Evolutionary conservation across 1,140 invertebrate species (phyloP), one percentile per base, ranked within the genome.

Genomic region (Copidosoma floridanum): DNA sequence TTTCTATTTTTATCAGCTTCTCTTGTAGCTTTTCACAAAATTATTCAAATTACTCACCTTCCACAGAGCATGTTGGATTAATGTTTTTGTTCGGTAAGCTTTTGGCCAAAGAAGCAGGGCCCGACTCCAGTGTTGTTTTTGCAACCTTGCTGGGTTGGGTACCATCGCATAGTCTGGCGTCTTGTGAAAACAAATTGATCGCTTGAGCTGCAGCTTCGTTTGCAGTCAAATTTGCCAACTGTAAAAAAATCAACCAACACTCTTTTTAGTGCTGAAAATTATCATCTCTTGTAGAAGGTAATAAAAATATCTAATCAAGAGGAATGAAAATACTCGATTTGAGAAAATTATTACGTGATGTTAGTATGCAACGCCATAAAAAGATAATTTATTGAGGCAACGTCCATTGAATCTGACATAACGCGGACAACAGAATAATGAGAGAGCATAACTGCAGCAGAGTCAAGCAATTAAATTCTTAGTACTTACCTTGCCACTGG

Each of bases 161-260:
- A 58, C 81, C 81, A 72, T 93, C 90, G 78, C 92, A 95, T 20
- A 95, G 81, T 67, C 85, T 82, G 24, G 92, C 93, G 74, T 94
- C 92, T 72, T 89, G 84, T 38, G 89, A 89, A 72, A 93, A 93
- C 44, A 96, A 82, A 68, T 92, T 88, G 60, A 97, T 87, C 3
- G 94, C 93, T 68, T 90, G 85, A 12, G 89, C 89, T 23, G 94
- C 94, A 50, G 94, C 92, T 80, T 94, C 87, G 84, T 96, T 94
- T 65, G 91, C 88, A 21, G 89, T 87, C 58, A 93, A 80, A 70
- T 84, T 88, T 73, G 84, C 86, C 52, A 86, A 81, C 88, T 90
- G 52, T 10, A 23, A n/a, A 26, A 48, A 54, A 60, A 71, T n/a
- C n/a, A n/a, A n/a, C n/a, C n/a, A n/a, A 67, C 68, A 40, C n/a